phyloP scores from a whole-genome alignment of 1,140 invertebrate species.

The Lasioglossum baleicum region DNA sequence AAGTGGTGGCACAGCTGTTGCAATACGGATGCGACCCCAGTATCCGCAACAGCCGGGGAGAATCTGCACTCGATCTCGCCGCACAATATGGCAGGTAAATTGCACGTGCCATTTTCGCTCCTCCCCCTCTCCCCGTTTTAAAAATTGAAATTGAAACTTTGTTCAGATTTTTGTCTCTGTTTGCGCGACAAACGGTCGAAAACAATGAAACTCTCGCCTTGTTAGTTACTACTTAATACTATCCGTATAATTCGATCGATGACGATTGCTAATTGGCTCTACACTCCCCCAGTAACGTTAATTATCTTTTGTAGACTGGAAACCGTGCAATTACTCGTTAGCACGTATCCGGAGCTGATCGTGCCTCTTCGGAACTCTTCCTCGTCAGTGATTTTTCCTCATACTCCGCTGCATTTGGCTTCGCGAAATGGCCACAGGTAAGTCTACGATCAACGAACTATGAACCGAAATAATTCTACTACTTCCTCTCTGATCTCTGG shows the following conservation, averaged over 20 bases:
- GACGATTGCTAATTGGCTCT: conserved; percentile 42
- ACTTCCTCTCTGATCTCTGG: too few relatives aligned
- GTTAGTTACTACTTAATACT: neutral
- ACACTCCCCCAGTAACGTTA: conserved; percentile 30
- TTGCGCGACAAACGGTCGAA: neutral
- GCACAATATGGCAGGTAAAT: conserved; percentile 92
- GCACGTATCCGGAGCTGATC: conserved; percentile 89
- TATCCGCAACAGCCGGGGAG: conserved; percentile 92
- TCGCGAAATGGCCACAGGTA: conserved; percentile 95
- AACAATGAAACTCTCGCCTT: neutral
- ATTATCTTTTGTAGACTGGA: conserved; percentile 84
- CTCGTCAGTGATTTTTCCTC: conserved; percentile 84
- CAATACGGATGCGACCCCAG: conserved; percentile 93
- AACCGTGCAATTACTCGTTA: conserved; percentile 92
- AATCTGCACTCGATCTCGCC: conserved; percentile 96
- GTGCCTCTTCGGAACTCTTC: conserved; percentile 84
- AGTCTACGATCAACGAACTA: conserved; percentile 74
- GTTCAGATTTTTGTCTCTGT: neutral
- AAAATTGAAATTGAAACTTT: neutral
- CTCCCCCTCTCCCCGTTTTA: neutral
- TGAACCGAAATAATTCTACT: neutral
- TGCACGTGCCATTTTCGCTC: conserved; percentile 1
- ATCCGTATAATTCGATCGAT: conserved; percentile 6
- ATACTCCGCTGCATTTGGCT: conserved; percentile 96
- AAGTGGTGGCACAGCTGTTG: conserved; percentile 92